These are phyloP conservation scores for Lathronympha strigana DNA, from an alignment of 2,888 invertebrate species.

Conservation along the genomic window DNA sequence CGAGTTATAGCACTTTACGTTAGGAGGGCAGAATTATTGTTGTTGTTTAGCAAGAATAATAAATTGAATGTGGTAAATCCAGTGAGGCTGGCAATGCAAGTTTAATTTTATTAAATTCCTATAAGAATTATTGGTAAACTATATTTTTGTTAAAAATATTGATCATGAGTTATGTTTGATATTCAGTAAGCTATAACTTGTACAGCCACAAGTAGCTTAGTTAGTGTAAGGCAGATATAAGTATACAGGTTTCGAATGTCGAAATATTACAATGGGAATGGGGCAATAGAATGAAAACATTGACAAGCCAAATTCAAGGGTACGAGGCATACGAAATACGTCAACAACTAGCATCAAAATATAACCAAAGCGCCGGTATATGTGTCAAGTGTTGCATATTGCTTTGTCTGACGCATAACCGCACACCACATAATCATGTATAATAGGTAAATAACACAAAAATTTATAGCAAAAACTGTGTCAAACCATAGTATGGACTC, in stretches of 20 bases:
- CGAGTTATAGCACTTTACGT: too few relatives aligned
- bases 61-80: too few relatives aligned
- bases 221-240: not conserved
- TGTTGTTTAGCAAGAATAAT: too few relatives aligned
- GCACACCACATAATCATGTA: constrained; percentile 34
- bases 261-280: constrained; percentile 33
- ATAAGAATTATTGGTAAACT: too few relatives aligned
- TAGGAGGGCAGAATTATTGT: too few relatives aligned
- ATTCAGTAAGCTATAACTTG: too few relatives aligned
- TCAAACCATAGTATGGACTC: constrained; percentile 33
- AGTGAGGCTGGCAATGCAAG: too few relatives aligned
- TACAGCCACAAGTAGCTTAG: not conserved
- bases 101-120: too few relatives aligned
- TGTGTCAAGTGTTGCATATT: constrained; percentile 42
- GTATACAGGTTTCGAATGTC: constrained; percentile 27
- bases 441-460: constrained; percentile 35
- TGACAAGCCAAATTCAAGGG: constrained; percentile 58
- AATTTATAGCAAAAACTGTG: constrained; percentile 38
- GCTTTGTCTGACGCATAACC: constrained; percentile 26
- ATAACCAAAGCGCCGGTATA: constrained; percentile 76
- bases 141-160: not conserved
- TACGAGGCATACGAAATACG: constrained; percentile 58
- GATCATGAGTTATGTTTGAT: not conserved
- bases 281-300: constrained; percentile 29
- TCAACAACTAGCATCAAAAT: constrained; percentile 52